Evolutionary conservation across 2,888 invertebrate species (phyloP), one percentile per base, ranked within the genome.

Genomic region (Tetheella fluctuosa): DNA sequence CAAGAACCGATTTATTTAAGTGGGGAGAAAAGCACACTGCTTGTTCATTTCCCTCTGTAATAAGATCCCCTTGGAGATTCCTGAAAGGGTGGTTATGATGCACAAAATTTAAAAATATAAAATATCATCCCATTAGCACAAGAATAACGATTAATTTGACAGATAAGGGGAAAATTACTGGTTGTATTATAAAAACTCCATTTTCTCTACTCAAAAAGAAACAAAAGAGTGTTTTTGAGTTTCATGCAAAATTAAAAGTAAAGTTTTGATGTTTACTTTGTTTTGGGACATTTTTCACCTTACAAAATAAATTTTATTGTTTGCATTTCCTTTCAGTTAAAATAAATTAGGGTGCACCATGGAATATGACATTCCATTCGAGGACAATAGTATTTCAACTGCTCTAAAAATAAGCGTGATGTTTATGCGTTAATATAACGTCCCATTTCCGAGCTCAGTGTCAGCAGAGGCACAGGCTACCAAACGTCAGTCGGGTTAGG

Each of bases 1-100:
- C 82, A 85, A 86, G 83, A 81, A 77, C 76, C 86, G 84, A 91
- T 91, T 90, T 89, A 85, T 87, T 79, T 84, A 83, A 87, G 82
- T 79, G 76, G 77, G 73, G 73, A 74, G 71, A 69, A 70, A 79
- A 84, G 73, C 81, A 81, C 80, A 81, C 81, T 81, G 83, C 83
- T 80, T 81, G 82, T 82, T 86, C 79, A 80, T 81, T 84, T 79
- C 81, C 79, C 74, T 72, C 23, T 63, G 71, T 74, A 76, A 80
- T 76, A 80, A 80, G 70, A 76, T 67, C 71, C 75, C 77, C 71
- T 71, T 71, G 77, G 79, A 77, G 64, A 69, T 74, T 71, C 34
- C 55, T 65, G 59, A 78, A 83, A 80, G 83, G 86, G 76, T 74
- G 73, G 76, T 76, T 72, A 75, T 69, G 77, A 73, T 73, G 74